phyloP scores from a whole-genome alignment of 2,888 invertebrate species.

The Rhingia campestris region DNA sequence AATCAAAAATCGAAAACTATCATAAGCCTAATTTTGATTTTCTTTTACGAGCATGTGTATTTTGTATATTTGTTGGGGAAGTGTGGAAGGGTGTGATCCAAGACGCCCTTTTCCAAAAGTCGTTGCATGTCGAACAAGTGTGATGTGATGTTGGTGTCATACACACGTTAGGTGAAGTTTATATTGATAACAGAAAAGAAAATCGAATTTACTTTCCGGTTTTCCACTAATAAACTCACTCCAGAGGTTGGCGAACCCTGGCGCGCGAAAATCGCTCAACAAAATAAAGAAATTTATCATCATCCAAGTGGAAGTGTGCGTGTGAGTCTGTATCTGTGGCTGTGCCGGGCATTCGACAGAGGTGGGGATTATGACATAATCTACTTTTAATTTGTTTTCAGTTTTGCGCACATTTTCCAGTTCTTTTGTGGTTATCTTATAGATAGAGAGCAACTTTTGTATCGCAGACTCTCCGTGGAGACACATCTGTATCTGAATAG shows the following conservation, averaged over 20 bases:
- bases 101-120: neutral
- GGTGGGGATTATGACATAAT: conserved; percentile 66
- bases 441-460: neutral
- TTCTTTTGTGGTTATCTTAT: conserved; percentile 6
- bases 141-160: conserved; percentile 27
- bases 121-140: conserved; percentile 21
- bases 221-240: conserved; percentile 21
- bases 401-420: conserved; percentile 54
- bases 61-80: neutral
- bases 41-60: neutral
- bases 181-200: neutral
- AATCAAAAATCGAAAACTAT: conserved; percentile 64
- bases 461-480: conserved; percentile 44
- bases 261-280: neutral
- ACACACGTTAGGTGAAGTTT: neutral
- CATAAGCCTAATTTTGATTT: conserved; percentile 37
- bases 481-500: conserved; percentile 23
- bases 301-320: conserved; percentile 1
- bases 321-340: neutral
- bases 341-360: neutral
- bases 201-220: neutral
- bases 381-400: conserved; percentile 68
- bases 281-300: conserved; percentile 23
- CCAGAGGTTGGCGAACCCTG: conserved; percentile 51
- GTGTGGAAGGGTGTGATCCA: conserved; percentile 20